Base-by-base conservation (phyloP, 92 coral and sea anemone genomes). In the Epizoanthus ramosus region DNA sequence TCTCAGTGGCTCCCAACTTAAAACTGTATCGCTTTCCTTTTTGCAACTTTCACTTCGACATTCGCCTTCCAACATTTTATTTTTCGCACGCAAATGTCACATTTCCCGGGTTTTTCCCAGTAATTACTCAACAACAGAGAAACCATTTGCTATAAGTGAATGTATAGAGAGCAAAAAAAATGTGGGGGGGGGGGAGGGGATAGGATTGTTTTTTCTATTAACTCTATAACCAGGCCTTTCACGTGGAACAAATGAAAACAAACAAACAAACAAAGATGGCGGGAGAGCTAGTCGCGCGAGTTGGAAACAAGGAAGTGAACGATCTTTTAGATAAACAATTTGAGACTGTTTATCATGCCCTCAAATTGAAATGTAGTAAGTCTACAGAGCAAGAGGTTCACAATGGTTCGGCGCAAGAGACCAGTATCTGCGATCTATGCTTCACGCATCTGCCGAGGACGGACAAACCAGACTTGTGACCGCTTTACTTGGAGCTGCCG, bases 391-490 rank as follows among this genome's bases (percentile, higher is more conserved):
- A 59, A 59, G 65, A 59, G 65, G 65, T 59, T n/a, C 65, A 19
- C 5, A 19, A 59, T 61, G 67, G 67, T 25, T 61, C 35, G 28
- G 28, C 28, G 23, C 28, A 21, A 61, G 67, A 61, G 33, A 61
- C 28, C 67, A 61, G 28, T 61, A 61, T 21, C 67, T 61, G 67
- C 67, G 67, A 61, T 61, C 67, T 61, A 14, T 61, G 67, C 67
- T 61, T 23, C 67, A 61, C 67, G 67, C 67, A 14, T 35, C 67
- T 23, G 67, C 67, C 23, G 67, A 61, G 67, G 67, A 61, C 67
- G 67, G 67, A 25, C 67, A 61, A 3, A 61, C 67, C 67, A 61
- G 67, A 25, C 67, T 61, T 23, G 67, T 61, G 28, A 21, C 67
- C 33, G 67, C 67, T 61, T 61, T 61, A 61, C 9, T 61, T 4